Evolutionary conservation across 2,113 vertebrate genomes (phyloP).

Genomic region (Sinosuthora webbiana): DNA sequence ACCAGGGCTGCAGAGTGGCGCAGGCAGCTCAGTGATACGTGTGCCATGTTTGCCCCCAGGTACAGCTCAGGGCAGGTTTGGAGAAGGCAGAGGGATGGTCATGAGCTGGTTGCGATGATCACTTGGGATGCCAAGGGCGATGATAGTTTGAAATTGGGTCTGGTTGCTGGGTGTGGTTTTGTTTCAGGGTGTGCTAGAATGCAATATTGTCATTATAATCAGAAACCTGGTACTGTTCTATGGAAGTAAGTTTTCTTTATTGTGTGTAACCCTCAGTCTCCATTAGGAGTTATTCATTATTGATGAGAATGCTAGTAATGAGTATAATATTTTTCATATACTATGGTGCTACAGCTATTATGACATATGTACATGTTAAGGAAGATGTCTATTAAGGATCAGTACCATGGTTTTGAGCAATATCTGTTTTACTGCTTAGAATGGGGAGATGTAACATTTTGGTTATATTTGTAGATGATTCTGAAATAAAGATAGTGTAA

Average conservation of each 20-base stretch:
- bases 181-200: neutral
- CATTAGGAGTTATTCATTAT: neutral
- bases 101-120: rapidly evolving
- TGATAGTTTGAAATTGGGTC: neutral
- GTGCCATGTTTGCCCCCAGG: rapidly evolving
- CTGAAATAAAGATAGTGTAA: neutral
- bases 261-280: neutral
- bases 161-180: neutral
- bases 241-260: neutral
- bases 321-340: neutral
- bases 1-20: neutral
- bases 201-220: neutral
- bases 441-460: neutral
- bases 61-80: neutral
- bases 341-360: neutral
- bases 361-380: neutral
- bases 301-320: neutral
- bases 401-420: neutral
- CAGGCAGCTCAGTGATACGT: neutral
- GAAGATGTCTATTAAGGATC: neutral
- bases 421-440: neutral
- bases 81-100: neutral
- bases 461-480: neutral
- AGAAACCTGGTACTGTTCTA: neutral
- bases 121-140: neutral